Conservation (phyloP, 2,888 invertebrate genomes). For the Lasioglossum oenotherae region DNA sequence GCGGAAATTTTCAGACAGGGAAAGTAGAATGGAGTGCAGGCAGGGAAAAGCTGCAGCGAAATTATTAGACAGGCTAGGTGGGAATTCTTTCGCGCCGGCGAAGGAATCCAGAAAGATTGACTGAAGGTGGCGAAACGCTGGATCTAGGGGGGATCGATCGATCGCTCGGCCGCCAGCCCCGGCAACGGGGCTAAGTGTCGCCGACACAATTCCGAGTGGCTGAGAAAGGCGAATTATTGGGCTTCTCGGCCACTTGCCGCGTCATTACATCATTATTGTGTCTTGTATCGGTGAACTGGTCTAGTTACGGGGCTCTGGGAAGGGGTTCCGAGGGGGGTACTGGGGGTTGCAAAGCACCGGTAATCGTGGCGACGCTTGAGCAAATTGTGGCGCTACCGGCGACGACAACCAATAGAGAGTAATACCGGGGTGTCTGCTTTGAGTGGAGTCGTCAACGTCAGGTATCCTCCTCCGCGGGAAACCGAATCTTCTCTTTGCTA, state of each 20-base stretch:
- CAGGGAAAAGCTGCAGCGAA: background rate
- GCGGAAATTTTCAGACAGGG: background rate
- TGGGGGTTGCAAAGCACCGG: constrained; percentile 23
- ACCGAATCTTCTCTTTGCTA: background rate
- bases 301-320: constrained; percentile 34
- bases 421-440: constrained; percentile 45
- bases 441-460: constrained; percentile 39
- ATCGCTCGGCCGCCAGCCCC: constrained; percentile 24
- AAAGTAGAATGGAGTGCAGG: background rate
- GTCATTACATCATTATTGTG: constrained; percentile 70
- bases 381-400: constrained; percentile 58
- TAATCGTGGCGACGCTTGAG: constrained; percentile 58
- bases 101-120: background rate
- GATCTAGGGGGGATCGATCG: constrained; percentile 34
- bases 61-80: background rate
- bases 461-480: constrained; percentile 9
- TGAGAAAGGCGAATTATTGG: constrained; percentile 63
- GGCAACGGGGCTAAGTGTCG: constrained; percentile 45
- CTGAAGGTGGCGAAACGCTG: too few species aligned
- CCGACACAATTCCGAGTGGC: constrained; percentile 47
- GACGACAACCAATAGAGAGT: constrained; percentile 52
- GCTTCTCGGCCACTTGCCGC: constrained; percentile 56
- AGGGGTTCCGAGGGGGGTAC: background rate
- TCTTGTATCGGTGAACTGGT: constrained; percentile 53
- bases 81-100: background rate